Percentiles rank a stretch among this genome's conserved stretches.
phyloP scores from a whole-genome alignment of 2,888 invertebrate species.

The Philhelius pedissequus region DNA sequence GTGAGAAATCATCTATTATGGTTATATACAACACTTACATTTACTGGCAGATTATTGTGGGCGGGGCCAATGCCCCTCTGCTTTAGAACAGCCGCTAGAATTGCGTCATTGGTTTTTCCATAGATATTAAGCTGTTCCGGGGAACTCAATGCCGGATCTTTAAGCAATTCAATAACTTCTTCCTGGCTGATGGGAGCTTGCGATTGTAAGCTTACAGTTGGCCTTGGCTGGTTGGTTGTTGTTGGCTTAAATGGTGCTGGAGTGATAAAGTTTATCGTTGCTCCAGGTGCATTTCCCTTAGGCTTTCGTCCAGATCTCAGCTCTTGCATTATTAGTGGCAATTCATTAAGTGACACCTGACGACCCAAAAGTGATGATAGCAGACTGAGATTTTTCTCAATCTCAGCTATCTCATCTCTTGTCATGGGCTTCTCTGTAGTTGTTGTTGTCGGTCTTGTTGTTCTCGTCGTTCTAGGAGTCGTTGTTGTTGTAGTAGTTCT shows the following conservation, averaged over 20 bases:
- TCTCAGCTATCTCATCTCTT: conserved; percentile 69
- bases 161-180: conserved; percentile 70
- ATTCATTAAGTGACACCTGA: conserved; percentile 62
- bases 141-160: conserved; percentile 71
- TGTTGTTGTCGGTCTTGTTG: conserved; percentile 73
- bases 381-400: conserved; percentile 68
- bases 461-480: conserved; percentile 76
- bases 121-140: conserved; percentile 75
- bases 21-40: conserved; percentile 68
- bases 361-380: conserved; percentile 69
- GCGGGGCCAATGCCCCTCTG: conserved; percentile 86
- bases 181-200: conserved; percentile 54
- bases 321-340: conserved; percentile 68
- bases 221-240: conserved; percentile 72
- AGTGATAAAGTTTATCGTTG: conserved; percentile 43
- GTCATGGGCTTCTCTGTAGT: conserved; percentile 75
- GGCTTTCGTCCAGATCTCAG: conserved; percentile 65
- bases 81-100: conserved; percentile 85
- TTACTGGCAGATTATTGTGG: conserved; percentile 76
- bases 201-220: conserved; percentile 74
- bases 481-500: conserved; percentile 58
- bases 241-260: conserved; percentile 72
- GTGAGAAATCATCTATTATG: not conserved
- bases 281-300: conserved; percentile 51
- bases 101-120: conserved; percentile 84